phyloP scores from a whole-genome alignment of 2,888 invertebrate species.

The Blastobasis lacticolella region DNA sequence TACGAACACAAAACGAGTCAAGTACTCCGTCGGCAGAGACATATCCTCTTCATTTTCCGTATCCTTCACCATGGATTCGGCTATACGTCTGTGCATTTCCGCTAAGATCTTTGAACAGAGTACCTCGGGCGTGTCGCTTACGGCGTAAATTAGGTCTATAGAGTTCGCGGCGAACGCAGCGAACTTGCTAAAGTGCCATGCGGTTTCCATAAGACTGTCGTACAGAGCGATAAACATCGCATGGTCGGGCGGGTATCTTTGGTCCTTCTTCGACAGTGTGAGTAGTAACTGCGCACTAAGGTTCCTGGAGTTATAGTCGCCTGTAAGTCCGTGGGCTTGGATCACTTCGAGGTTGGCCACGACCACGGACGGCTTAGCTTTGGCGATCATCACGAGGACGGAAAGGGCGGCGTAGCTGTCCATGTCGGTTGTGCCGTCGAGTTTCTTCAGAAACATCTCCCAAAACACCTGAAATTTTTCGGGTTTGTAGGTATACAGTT shows the following conservation, averaged over 20 bases:
- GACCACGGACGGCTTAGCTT: slow-evolving; percentile 75
- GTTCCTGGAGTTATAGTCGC: slow-evolving; percentile 52
- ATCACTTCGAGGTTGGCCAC: slow-evolving; percentile 83
- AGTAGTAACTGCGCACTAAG: slow-evolving; percentile 50
- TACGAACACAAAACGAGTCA: slow-evolving; percentile 73
- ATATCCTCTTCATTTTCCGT: slow-evolving; percentile 43
- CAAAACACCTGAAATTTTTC: slow-evolving; percentile 78
- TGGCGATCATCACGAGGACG: slow-evolving; percentile 82
- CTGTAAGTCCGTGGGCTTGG: slow-evolving; percentile 80
- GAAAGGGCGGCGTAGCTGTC: slow-evolving; percentile 84
- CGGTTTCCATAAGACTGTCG: slow-evolving; percentile 61
- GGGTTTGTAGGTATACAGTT: no score
- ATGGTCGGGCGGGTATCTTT: slow-evolving; percentile 56
- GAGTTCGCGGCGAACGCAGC: slow-evolving; percentile 64
- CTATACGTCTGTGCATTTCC: slow-evolving; percentile 61
- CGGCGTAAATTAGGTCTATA: slow-evolving; percentile 70
- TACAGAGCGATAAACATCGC: slow-evolving; percentile 43
- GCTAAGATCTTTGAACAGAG: slow-evolving; percentile 63
- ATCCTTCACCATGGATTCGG: slow-evolving; percentile 46
- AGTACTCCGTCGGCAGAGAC: slow-evolving; percentile 46
- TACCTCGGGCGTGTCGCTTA: slow-evolving; percentile 74
- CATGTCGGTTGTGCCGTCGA: slow-evolving; percentile 78
- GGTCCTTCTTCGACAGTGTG: slow-evolving; percentile 45
- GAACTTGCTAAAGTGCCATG: slow-evolving; percentile 63
- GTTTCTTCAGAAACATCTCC: slow-evolving; percentile 86